Base-by-base conservation (phyloP, 2,797 vertebrate genomes). In the Rhynchonycteris naso region DNA sequence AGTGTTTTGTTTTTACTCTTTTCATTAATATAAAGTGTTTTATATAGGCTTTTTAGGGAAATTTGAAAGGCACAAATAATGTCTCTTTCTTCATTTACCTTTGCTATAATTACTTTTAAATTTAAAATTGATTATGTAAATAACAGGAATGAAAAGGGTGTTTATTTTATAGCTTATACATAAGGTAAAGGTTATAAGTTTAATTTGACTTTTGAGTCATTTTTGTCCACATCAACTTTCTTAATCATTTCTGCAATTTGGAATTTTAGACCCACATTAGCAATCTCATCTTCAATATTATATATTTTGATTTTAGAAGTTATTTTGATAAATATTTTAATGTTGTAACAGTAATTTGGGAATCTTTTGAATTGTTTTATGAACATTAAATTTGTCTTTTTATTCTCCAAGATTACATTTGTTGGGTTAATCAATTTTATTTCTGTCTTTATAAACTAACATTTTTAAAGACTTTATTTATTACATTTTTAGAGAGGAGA, bases 1-100 rank as follows among this genome's bases (percentile, higher is more conserved):
- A 5, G 9, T 21, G 91, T 97, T 65, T 74, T 96, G 30, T 26
- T 71, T 87, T 89, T 92, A 82, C 18, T 79, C 5, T 68, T 78
- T 79, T 74, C 9, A 75, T 80, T 88, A 88, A 80, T 19, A 18
- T 68, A 18, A 52, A 52, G 18, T 81, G 16, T 50, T 35, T 69
- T 80, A 63, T 59, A 65, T 47, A 59, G 7, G 13, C 1, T 54
- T 72, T 92, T 74, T 52, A 6, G 15, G 58, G 19, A 59, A 52
- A 88, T 38, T 81, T 30, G 65, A 78, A 79, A n/a, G 28, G 15
- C 16, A 68, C 86, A 89, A 91, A 35, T 80, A 50, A 33, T 26
- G 3, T 47, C 50, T 90, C 21, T 68, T 28, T 52, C 15, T 68
- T 52, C 35, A 63, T 85, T 71, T 81, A 38, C 47, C 71, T 54